Evolutionary conservation across 2,797 vertebrate species (phyloP).

Genomic region (Xyrichtys novacula): DNA sequence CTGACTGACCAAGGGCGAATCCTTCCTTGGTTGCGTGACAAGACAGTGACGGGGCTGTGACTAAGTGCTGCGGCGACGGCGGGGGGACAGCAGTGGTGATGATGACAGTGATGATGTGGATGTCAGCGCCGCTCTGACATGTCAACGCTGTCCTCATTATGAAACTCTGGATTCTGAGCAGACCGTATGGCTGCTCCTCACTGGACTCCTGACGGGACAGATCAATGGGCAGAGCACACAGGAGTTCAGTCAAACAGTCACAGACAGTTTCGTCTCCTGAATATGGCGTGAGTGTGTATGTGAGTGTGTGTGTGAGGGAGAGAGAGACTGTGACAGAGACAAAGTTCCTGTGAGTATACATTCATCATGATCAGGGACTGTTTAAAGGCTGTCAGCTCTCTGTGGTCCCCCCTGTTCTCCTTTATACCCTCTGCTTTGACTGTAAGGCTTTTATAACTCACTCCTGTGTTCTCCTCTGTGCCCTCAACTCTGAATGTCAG

Average conservation of each 20-base stretch:
- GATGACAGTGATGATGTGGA: conserved; percentile 39
- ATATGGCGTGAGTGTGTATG: background rate
- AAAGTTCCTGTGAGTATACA: conserved; percentile 8
- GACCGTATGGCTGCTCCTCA: conserved; percentile 30
- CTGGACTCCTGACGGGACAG: conserved; percentile 18
- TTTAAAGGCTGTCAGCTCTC: conserved; percentile 36
- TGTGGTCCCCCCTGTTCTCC: conserved; percentile 16
- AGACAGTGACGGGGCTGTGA: conserved; percentile 52
- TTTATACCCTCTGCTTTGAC: background rate
- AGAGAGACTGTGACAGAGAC: background rate
- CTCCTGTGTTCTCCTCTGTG: background rate
- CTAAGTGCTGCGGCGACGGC: conserved; percentile 40
- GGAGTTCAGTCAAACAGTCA: background rate
- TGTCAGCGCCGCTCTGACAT: conserved; percentile 43
- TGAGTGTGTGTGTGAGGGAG: background rate
- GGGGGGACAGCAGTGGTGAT: conserved; percentile 24
- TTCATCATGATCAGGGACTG: conserved; percentile 49
- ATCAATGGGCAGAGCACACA: conserved; percentile 26
- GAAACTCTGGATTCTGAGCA: conserved; percentile 35
- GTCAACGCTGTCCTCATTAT: conserved; percentile 49
- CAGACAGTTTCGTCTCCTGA: background rate
- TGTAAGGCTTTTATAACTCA: background rate
- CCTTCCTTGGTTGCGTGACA: conserved; percentile 41
- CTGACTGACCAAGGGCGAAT: conserved; percentile 25
- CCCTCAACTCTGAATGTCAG: background rate